Base-by-base conservation (phyloP, 2,113 vertebrate genomes). In the Petromus typicus region DNA sequence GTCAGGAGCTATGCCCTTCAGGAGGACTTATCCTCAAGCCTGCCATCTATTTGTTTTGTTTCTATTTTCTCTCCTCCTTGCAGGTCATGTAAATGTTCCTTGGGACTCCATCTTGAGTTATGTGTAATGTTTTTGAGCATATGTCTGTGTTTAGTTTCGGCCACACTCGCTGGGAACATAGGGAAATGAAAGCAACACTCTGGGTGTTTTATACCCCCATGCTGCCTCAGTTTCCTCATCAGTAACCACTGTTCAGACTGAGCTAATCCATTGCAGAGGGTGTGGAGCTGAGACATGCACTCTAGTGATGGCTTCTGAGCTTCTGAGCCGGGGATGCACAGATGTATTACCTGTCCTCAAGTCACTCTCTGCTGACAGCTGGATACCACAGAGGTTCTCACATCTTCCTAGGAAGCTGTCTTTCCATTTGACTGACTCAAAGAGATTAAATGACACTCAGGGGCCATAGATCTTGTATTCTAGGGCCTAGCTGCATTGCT, bases 401-500 rank as follows among this genome's bases (percentile, higher is more conserved):
- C 34, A 12, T 37, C 45, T 17, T 51, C n/a, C 78, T 34, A 43
- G 8, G 25, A 88, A 71, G 83, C 37, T 71, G 11, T 59, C 93
- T 84, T 59, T 16, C 34, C 79, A 73, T 43, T 37, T 89, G 75
- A 89, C 73, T 73, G 66, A 84, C 67, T 97, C 67, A n/a, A 45
- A 61, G 30, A 93, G 30, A 76, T 54, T 56, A 87, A 82, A 71
- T 57, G 78, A 67, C 25, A 61, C 18, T 84, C 54, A 71, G 59
- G 22, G 12, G 56, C 84, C 61, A 76, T 25, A 81, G 79, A 69
- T 30, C 63, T 90, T 48, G 66, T 25, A 78, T 51, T 75, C 76
- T 27, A 34, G 66, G 27, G 61, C 48, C 79, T 61, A 56, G 40
- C 13, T 45, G 16, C 22, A 84, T 4, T 18, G 11, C 71, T 78